Evolutionary conservation across 2,888 invertebrate genomes (phyloP), one percentile per base, ranked within the genome.

Genomic region (Thereva nobilitata): DNA sequence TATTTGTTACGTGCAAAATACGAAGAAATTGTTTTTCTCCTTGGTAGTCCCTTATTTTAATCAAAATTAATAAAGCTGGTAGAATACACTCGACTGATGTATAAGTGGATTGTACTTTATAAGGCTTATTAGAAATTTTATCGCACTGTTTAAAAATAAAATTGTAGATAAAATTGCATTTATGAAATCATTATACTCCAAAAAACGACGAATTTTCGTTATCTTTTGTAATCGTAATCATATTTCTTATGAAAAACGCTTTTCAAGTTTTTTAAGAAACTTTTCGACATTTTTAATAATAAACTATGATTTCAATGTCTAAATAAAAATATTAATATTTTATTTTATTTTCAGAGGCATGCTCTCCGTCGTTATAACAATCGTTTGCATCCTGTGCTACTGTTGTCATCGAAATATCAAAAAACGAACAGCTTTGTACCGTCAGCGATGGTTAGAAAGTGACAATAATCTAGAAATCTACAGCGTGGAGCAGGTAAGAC

Each of bases 351-450:
- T 64, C 83, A 92, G 92, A 76, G 89, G 88, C 50, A 91, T 91
- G 84, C 80, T 92, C 73, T 90, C 91, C 76, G 89, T 90, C 38
- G 88, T 91, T 72, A 84, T 91, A 74, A 86, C 90, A 73, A 87
- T 90, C 55, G 86, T 91, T 67, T 89, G 91, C 75, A 85, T 91
- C 44, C 86, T 91, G 68, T 92, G 91, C 79, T 91, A 88, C 78
- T 88, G 88, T 79, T 88, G 88, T 76, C 80, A 81, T 75, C 79
- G 81, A 66, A 80, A 77, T 73, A 80, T 80, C 54, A 80, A 78
- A 70, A 80, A 80, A 71, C 77, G 80, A 10, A 79, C 80, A 35
- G 78, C 79, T 71, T 77, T 79, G 64, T 80, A 80, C 72, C 75
- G 79, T 49, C 80, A 80, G 67, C 76, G 76, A 61, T 80, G 80